Percentiles rank a stretch among this genome's conserved stretches.
Evolutionary conservation across 2,888 invertebrate species (phyloP).

Genomic region (Drosophila paranaensis): DNA sequence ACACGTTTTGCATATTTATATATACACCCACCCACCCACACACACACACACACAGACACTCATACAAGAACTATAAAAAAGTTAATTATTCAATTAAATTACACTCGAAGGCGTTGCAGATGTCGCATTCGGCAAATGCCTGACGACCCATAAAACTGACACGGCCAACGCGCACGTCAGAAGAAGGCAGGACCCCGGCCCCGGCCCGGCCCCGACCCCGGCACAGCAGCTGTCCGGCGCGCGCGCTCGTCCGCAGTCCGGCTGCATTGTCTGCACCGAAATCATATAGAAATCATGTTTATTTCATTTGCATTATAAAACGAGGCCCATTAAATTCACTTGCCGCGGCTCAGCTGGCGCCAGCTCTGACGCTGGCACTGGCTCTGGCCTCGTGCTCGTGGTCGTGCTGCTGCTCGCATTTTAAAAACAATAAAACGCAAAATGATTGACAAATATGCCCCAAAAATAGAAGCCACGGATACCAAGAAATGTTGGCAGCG

Average conservation of each 20-base stretch:
- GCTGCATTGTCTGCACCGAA: constrained; percentile 38
- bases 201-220: too few relatives aligned
- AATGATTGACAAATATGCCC: constrained; percentile 80
- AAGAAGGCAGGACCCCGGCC: constrained; percentile 47
- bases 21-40: constrained; percentile 4
- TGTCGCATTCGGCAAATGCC: constrained; percentile 71
- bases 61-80: constrained; percentile 69
- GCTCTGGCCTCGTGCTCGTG: neutral
- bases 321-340: constrained; percentile 74
- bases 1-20: constrained; percentile 78
- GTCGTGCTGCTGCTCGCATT: constrained; percentile 53
- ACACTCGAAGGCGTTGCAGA: constrained; percentile 80
- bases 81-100: constrained; percentile 81
- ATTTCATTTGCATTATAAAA: constrained; percentile 80
- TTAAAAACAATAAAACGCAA: constrained; percentile 78
- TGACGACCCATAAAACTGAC: constrained; percentile 80
- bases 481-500: constrained; percentile 29
- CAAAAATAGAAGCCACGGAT: constrained; percentile 40
- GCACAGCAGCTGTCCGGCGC: neutral
- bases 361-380: neutral
- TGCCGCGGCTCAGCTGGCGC: constrained; percentile 5
- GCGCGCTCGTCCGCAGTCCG: neutral
- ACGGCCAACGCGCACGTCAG: constrained; percentile 60
- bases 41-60: neutral
- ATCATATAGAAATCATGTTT: constrained; percentile 81